These are phyloP conservation scores for Dissostichus mawsoni DNA, from an alignment of 2,113 vertebrate species.

Conservation along the genomic window DNA sequence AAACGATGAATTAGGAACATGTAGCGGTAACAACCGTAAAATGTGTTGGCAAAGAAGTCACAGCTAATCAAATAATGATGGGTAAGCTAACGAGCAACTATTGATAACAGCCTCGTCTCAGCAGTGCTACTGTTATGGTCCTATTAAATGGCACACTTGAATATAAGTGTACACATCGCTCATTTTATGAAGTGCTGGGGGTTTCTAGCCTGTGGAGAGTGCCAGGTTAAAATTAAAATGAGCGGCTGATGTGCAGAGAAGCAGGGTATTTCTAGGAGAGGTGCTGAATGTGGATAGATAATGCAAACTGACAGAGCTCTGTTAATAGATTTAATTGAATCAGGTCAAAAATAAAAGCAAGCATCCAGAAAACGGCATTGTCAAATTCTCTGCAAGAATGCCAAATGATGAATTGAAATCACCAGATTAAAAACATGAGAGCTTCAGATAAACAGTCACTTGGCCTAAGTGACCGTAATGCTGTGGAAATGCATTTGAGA, in stretches of 20 bases:
- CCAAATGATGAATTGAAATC: neutral
- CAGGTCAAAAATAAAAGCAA: neutral
- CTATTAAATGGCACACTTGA: neutral
- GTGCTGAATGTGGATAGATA: neutral
- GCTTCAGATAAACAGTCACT: neutral
- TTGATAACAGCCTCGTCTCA: neutral
- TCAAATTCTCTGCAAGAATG: neutral
- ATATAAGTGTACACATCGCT: neutral
- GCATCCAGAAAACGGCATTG: neutral
- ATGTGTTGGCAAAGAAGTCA: neutral
- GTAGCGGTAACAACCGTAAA: neutral
- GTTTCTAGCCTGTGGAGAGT: neutral
- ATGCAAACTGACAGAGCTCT: neutral
- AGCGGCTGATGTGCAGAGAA: neutral
- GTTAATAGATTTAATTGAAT: neutral
- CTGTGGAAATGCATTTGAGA: neutral
- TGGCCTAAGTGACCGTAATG: constrained; percentile 8
- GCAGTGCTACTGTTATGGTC: neutral
- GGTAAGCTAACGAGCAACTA: neutral
- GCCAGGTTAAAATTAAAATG: neutral
- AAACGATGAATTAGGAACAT: neutral
- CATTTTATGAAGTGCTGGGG: neutral
- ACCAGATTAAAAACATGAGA: constrained; percentile 1
- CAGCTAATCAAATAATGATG: constrained; percentile 14
- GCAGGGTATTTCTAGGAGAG: neutral